Percentiles rank a stretch among this genome's conserved stretches.
Evolutionary conservation across 35 echinoderm and acorn worm genomes (phyloP).

Genomic region (Acanthaster planci): DNA sequence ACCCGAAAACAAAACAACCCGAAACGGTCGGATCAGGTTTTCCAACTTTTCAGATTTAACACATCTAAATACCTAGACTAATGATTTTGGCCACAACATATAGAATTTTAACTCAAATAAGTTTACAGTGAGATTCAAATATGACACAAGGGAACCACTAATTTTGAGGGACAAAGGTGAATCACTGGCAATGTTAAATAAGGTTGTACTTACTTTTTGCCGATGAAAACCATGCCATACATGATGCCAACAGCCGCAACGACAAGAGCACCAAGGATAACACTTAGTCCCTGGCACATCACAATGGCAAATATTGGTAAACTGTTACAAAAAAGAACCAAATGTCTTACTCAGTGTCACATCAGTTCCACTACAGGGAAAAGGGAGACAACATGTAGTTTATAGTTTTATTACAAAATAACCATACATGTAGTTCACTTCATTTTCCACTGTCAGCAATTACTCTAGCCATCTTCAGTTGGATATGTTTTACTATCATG

Average conservation of each 20-base stretch:
- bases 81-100: neutral
- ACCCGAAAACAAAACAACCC: no score
- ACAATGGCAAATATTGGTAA: conserved; percentile 42
- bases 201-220: conserved; percentile 61
- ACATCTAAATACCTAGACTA: neutral
- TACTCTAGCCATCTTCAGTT: no score
- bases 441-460: no score
- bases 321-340: conserved; percentile 11
- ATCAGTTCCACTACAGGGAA: no score
- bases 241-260: conserved; percentile 48
- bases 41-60: neutral
- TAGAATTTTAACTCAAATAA: neutral
- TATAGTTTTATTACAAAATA: no score
- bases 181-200: neutral
- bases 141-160: neutral
- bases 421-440: no score
- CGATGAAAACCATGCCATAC: conserved; percentile 62
- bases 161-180: neutral
- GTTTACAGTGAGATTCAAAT: neutral
- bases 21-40: no score
- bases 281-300: conserved; percentile 43
- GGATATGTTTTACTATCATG: no score
- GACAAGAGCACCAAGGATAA: conserved; percentile 39
- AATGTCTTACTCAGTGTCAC: no score
- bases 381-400: no score